phyloP scores from a whole-genome alignment of 1,140 invertebrate genomes.

The Drosophila pectinifera region DNA sequence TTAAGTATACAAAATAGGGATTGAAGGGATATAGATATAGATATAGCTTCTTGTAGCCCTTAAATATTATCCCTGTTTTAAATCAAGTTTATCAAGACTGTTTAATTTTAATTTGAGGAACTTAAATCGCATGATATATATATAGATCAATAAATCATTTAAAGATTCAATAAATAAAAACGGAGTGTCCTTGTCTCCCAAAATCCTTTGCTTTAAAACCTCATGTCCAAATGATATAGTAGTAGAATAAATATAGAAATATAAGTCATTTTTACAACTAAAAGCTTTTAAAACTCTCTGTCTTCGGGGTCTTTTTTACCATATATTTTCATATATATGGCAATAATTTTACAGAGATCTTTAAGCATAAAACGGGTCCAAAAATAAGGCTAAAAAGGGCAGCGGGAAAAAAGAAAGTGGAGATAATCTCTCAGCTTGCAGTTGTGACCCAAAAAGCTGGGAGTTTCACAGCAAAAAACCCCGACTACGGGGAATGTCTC shows the following conservation, averaged over 20 bases:
- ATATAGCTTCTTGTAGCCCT: background rate
- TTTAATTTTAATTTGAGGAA: too few species aligned
- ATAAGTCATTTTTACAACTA: too few species aligned
- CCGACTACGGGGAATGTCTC: background rate
- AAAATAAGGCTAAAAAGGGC: background rate
- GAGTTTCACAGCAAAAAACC: background rate
- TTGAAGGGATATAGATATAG: background rate
- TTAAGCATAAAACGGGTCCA: background rate
- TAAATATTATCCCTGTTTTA: background rate
- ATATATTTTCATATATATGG: too few species aligned
- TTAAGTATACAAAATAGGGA: background rate
- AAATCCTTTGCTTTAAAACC: too few species aligned
- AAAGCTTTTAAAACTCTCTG: background rate
- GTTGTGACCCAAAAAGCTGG: background rate
- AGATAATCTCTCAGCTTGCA: background rate
- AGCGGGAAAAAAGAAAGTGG: background rate
- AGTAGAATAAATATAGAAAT: too few species aligned
- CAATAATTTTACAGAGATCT: background rate
- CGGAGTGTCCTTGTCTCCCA: too few species aligned
- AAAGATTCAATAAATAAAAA: too few species aligned
- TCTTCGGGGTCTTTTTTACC: too few species aligned
- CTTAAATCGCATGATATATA: background rate
- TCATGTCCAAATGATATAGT: too few species aligned
- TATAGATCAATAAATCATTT: too few species aligned
- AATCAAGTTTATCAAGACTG: too few species aligned